These are phyloP conservation scores for Melanotaenia maccullochi DNA, from an alignment of 2,797 vertebrate genomes.

Conservation along the genomic window DNA sequence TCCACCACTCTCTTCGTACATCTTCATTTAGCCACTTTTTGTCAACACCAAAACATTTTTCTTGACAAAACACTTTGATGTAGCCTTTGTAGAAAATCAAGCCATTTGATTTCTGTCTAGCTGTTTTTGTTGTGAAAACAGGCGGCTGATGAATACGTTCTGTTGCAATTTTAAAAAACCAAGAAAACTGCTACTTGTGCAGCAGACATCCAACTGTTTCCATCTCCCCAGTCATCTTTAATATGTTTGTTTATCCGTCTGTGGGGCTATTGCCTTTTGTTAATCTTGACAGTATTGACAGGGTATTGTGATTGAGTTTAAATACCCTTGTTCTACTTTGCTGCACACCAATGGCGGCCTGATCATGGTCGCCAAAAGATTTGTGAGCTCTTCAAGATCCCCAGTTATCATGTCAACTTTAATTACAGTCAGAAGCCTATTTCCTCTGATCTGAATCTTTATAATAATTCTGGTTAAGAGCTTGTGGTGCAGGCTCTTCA, in stretches of 20 bases:
- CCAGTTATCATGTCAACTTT: slow-evolving; percentile 69
- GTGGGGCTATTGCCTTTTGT: slow-evolving; percentile 53
- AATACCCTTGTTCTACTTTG: slow-evolving; percentile 52
- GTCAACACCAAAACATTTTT: slow-evolving; percentile 51
- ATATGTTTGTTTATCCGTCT: slow-evolving; percentile 73
- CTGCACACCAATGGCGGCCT: slow-evolving; percentile 39
- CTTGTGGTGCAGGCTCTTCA: slow-evolving; percentile 52
- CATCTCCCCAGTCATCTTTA: slow-evolving; percentile 54
- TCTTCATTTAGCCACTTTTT: slow-evolving; percentile 43
- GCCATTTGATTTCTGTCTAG: slow-evolving; percentile 39
- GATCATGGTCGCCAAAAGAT: slow-evolving; percentile 50
- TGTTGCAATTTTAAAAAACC: slow-evolving; percentile 54
- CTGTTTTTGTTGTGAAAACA: slow-evolving; percentile 48
- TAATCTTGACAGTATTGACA: slow-evolving; percentile 58
- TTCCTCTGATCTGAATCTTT: slow-evolving; percentile 73
- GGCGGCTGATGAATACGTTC: slow-evolving; percentile 55
- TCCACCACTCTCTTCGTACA: slow-evolving; percentile 43
- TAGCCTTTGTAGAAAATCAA: slow-evolving; percentile 38
- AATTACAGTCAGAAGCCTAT: slow-evolving; percentile 71
- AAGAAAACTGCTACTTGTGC: slow-evolving; percentile 45
- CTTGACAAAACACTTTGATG: slow-evolving; percentile 54
- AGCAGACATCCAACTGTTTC: slow-evolving; percentile 56
- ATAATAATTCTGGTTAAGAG: slow-evolving; percentile 61
- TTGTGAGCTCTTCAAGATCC: slow-evolving; percentile 51
- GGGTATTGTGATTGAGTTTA: slow-evolving; percentile 48